phyloP scores from a whole-genome alignment of 2,888 invertebrate genomes.

The Automeris io region DNA sequence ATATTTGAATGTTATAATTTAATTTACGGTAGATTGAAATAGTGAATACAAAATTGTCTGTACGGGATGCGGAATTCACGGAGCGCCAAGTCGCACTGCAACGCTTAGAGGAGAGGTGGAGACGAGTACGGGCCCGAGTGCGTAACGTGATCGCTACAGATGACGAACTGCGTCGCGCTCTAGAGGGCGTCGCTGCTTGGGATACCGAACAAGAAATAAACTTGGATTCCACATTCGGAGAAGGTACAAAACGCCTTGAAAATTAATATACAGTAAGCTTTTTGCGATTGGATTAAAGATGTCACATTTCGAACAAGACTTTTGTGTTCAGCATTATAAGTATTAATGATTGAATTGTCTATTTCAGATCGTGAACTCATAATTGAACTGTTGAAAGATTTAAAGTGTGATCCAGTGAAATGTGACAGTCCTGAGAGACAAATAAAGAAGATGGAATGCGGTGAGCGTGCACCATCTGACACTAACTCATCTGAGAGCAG shows the following conservation, averaged over 20 bases:
- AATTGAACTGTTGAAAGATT: conserved; percentile 44
- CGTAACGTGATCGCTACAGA: conserved; percentile 42
- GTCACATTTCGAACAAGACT: no score
- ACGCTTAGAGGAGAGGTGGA: conserved; percentile 37
- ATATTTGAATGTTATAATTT: background rate
- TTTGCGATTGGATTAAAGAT: no score
- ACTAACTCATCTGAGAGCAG: conserved; percentile 31
- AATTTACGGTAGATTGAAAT: conserved; percentile 42
- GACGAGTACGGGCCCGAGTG: conserved; percentile 41
- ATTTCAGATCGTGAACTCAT: conserved; percentile 49
- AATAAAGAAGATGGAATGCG: conserved; percentile 31
- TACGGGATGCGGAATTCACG: conserved; percentile 45
- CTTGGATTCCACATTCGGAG: conserved; percentile 26
- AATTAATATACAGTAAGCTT: no score
- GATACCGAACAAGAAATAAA: conserved; percentile 24
- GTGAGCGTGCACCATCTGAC: conserved; percentile 29
- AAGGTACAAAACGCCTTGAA: conserved; percentile 29
- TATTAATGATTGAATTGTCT: no score
- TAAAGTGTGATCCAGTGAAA: conserved; percentile 40
- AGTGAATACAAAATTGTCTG: conserved; percentile 50
- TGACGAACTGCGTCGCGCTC: conserved; percentile 29
- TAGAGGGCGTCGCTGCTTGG: conserved; percentile 25
- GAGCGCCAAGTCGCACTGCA: conserved; percentile 42
- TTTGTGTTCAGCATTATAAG: no score
- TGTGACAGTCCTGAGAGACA: conserved; percentile 24